Evolutionary conservation across 37 sponge, comb jelly and placozoan genomes (phyloP).

Genomic region (Halichondria panicea): DNA sequence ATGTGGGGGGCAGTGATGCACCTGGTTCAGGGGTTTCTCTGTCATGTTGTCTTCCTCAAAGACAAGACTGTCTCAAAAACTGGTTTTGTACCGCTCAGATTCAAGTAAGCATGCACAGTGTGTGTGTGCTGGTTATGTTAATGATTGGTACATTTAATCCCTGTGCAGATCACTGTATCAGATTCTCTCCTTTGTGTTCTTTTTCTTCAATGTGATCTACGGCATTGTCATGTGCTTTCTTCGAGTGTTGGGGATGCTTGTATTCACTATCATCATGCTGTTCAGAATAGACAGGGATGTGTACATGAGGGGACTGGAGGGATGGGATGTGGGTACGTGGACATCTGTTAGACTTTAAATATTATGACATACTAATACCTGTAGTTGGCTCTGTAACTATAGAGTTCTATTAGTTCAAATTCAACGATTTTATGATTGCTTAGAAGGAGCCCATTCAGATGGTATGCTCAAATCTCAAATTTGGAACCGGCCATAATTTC

Average conservation of each 20-base stretch:
- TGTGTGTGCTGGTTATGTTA: conserved; percentile 1
- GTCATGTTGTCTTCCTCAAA: conserved; percentile 20
- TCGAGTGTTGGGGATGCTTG: conserved; percentile 13
- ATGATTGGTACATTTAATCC: neutral
- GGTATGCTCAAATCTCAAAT: too few species aligned
- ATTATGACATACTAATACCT: too few species aligned
- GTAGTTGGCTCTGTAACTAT: too few species aligned
- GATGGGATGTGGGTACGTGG: conserved; percentile 35
- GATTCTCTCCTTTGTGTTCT: conserved; percentile 9
- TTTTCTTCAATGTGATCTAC: conserved; percentile 46
- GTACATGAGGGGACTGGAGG: conserved; percentile 44
- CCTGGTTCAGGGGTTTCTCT: conserved; percentile 29
- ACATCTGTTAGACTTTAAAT: too few species aligned
- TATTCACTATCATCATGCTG: conserved; percentile 18
- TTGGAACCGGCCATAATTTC: too few species aligned
- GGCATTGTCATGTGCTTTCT: conserved; percentile 32
- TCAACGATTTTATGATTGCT: too few species aligned
- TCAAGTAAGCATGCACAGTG: neutral
- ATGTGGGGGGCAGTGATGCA: conserved; percentile 40
- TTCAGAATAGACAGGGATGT: conserved; percentile 40
- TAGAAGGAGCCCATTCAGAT: too few species aligned
- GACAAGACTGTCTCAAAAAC: neutral
- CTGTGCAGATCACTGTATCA: conserved; percentile 17
- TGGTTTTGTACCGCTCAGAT: neutral
- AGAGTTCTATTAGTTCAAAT: too few species aligned